Evolutionary conservation across 2,888 invertebrate genomes (phyloP), one percentile per base, ranked within the genome.

Genomic region (Lithophane ornitopus): DNA sequence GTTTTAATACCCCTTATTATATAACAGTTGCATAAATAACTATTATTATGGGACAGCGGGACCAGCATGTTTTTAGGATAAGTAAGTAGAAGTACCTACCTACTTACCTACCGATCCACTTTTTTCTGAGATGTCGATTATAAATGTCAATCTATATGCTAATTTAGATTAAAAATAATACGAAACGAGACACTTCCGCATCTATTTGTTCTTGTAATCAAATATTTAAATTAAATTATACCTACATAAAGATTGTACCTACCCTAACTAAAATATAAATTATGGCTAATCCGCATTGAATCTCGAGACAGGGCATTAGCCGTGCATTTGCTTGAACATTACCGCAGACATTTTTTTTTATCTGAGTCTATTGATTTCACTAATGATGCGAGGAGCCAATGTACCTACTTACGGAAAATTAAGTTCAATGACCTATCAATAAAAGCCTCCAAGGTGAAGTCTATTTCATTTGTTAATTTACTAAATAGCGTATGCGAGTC

Each of bases 301-400:
- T 63, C 16, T 58, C 14, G 19, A 46, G n/a, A 19, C 26, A 39
- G 39, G 58, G 54, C 69, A 70, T 81, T 77, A 72, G 74, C 74
- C 78, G 79, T 75, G 63, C 76, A 74, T 61, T 70, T 3, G 26
- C 6, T 62, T 49, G 28, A 74, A 56, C 39, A 46, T 69, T 56
- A 78, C 72, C 62, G 49, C 70, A 76, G 73, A 78, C 49, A 58
- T 63, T 39, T 67, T 78, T 76, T 76, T 87, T 74, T 39, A 58
- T 76, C 39, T 62, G 54, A 52, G 12, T 59, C 85, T 84, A 86
- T 89, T 87, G 86, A 89, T 88, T 82, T 73, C 80, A 62, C 78
- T 91, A 90, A 91, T 87, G 84, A 89, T 77, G 74, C 71, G 54
- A 58, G 66, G 74, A 83, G 76, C 56, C 80, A 86, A 70, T 66